phyloP scores from a whole-genome alignment of 2,113 vertebrate species.

The Choloepus hoffmanni region DNA sequence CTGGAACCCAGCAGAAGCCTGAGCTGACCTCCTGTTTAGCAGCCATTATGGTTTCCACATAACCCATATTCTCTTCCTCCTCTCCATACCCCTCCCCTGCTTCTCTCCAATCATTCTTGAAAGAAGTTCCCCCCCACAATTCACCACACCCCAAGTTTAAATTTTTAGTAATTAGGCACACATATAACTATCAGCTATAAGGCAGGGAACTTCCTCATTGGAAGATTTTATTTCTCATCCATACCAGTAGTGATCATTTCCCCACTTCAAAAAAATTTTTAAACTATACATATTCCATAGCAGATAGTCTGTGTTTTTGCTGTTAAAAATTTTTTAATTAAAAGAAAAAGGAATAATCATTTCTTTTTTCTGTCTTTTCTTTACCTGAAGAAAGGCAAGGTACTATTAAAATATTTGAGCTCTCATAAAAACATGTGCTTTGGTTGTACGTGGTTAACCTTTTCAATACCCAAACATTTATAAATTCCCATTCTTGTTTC shows the following conservation, averaged over 20 bases:
- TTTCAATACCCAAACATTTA: constrained; percentile 83
- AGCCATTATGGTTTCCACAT: constrained; percentile 32
- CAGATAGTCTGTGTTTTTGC: constrained; percentile 53
- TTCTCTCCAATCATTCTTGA: constrained; percentile 57
- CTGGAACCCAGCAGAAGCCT: not conserved
- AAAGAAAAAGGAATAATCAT: constrained; percentile 73
- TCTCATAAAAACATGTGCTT: constrained; percentile 86
- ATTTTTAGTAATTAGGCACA: constrained; percentile 41
- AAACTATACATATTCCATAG: constrained; percentile 14
- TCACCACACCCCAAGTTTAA: not conserved
- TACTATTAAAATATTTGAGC: constrained; percentile 73
- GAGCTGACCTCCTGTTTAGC: constrained; percentile 8
- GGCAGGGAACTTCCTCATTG: constrained; percentile 64
- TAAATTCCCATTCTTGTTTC: constrained; percentile 79
- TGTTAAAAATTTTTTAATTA: constrained; percentile 74
- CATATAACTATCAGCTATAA: not conserved
- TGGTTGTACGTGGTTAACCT: constrained; percentile 80
- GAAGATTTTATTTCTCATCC: constrained; percentile 49
- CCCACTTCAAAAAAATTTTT: constrained; percentile 36
- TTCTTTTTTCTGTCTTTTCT: constrained; percentile 14
- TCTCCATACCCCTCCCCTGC: constrained; percentile 1
- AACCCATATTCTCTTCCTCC: not conserved
- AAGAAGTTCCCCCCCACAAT: constrained; percentile 15
- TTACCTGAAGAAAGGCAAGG: constrained; percentile 67
- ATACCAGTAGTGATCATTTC: constrained; percentile 50